These are phyloP conservation scores for Trichonephila clavipes DNA, from an alignment of 1,140 invertebrate species.

Conservation along the genomic window DNA sequence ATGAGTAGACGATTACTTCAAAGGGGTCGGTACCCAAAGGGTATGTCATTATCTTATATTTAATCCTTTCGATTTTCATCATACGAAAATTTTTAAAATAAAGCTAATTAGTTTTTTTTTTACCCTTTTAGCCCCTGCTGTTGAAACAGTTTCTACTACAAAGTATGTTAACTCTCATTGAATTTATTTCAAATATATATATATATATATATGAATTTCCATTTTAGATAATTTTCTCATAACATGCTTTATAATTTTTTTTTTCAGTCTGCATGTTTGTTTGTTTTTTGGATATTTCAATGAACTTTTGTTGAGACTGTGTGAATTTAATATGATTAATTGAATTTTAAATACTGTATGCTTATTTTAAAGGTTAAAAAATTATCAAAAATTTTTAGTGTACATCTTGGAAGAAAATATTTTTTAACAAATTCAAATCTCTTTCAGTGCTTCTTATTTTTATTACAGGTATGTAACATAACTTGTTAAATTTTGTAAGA, in stretches of 20 bases:
- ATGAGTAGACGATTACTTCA: constrained; percentile 66
- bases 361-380: too few species aligned
- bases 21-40: constrained; percentile 66
- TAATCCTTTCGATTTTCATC: not conserved
- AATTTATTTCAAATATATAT: not conserved
- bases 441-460: not conserved
- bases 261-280: too few species aligned
- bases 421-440: not conserved
- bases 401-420: not conserved
- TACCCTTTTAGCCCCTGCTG: constrained; percentile 23
- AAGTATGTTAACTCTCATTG: constrained; percentile 20
- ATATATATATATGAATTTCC: not conserved
- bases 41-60: constrained; percentile 15
- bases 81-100: not conserved
- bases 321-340: too few species aligned
- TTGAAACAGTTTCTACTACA: constrained; percentile 42
- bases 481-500: too few species aligned
- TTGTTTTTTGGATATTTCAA: too few species aligned
- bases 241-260: too few species aligned
- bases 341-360: too few species aligned
- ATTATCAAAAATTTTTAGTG: not conserved
- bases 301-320: too few species aligned
- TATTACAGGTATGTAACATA: constrained; percentile 10
- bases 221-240: not conserved
- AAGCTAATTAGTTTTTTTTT: not conserved